Percentiles rank a stretch among this genome's conserved stretches.
Evolutionary conservation across 2,797 vertebrate genomes (phyloP).

Genomic region (Artibeus lituratus): DNA sequence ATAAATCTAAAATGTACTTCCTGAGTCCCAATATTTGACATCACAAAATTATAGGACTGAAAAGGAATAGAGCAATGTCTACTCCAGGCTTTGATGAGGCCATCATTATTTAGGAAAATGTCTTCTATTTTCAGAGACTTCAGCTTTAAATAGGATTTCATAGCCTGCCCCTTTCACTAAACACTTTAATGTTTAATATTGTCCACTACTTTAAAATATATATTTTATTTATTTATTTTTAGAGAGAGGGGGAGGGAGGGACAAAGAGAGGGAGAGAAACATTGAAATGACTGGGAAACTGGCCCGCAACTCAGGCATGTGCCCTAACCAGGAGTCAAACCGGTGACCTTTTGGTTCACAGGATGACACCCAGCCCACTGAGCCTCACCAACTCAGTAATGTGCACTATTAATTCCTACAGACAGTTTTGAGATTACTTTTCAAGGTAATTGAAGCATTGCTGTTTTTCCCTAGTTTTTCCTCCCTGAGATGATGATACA

Average conservation of each 20-base stretch:
- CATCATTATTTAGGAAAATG: constrained; percentile 6
- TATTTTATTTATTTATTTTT: not conserved
- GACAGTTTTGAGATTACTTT: constrained; percentile 30
- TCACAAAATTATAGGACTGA: constrained; percentile 18
- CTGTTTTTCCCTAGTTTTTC: not conserved
- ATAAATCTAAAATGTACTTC: constrained; percentile 36
- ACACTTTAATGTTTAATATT: constrained; percentile 44
- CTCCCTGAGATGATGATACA: not conserved
- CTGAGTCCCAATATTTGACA: constrained; percentile 37
- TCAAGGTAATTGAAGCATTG: constrained; percentile 50
- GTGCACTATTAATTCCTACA: not conserved
- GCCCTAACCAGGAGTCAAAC: not conserved
- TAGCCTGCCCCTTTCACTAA: not conserved
- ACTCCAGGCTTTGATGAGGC: not conserved
- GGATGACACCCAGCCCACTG: not conserved
- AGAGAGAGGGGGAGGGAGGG: not conserved
- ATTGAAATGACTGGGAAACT: not conserved
- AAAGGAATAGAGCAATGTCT: not conserved
- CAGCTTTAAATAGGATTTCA: constrained; percentile 21
- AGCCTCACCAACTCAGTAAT: not conserved
- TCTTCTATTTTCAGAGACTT: constrained; percentile 20
- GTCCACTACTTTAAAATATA: not conserved
- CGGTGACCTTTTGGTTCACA: not conserved
- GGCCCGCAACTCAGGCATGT: no score
- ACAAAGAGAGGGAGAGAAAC: not conserved